These are phyloP conservation scores for Hozukius guyotensis DNA, from an alignment of 2,797 vertebrate species.

Conservation along the genomic window DNA sequence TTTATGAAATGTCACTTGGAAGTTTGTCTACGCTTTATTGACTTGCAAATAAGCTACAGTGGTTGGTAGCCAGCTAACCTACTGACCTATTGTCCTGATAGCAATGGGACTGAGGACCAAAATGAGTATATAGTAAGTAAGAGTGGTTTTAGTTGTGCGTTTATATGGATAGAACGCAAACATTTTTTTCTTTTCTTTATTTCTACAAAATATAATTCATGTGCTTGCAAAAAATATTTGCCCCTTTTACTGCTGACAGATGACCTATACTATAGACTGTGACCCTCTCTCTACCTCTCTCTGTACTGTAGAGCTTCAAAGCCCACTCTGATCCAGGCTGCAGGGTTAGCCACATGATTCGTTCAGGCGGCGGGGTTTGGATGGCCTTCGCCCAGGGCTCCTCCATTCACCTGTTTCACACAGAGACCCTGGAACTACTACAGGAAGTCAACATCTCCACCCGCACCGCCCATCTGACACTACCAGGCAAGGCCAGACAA, in stretches of 20 bases:
- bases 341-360: constrained; percentile 88
- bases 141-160: fast-evolving
- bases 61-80: fast-evolving
- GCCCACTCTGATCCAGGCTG: constrained; percentile 83
- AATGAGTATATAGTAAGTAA: not conserved
- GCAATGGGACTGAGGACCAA: not conserved
- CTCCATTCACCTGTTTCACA: constrained; percentile 92
- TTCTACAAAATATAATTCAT: not conserved
- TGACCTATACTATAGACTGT: not conserved
- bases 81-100: not conserved
- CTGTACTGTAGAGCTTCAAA: constrained; percentile 83
- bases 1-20: too few species aligned
- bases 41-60: too few species aligned
- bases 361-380: constrained; percentile 91
- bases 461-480: constrained; percentile 83
- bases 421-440: constrained; percentile 89
- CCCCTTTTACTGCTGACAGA: not conserved
- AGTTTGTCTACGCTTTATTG: too few species aligned
- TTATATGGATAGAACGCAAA: not conserved
- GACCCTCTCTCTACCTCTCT: not conserved
- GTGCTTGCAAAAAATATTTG: not conserved
- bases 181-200: not conserved
- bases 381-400: constrained; percentile 90
- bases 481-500: constrained; percentile 80
- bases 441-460: constrained; percentile 93